Base-by-base conservation (phyloP, 2,888 invertebrate species). In the Smittia aterrima region DNA sequence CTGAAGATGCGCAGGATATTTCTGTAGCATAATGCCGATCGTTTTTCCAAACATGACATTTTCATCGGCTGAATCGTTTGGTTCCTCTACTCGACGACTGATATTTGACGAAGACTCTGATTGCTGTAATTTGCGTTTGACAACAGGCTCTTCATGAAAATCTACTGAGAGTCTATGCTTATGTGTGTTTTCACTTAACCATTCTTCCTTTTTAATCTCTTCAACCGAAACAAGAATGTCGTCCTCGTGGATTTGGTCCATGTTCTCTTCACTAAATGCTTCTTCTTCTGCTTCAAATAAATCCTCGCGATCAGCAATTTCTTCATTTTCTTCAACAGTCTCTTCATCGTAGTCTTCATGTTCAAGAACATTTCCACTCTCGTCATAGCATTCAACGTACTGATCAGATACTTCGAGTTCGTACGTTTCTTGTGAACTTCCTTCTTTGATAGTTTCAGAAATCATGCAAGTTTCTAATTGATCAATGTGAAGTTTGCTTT, bases 11-110 rank as follows among this genome's bases (percentile, higher is more conserved):
- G n/a, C 18, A 11, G 73, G 73, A 62, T 32, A 25, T 64, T 64
- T 73, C 27, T 64, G 54, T 1, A 73, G 73, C 73, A 73, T 73
- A 20, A 58, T 38, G 1, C 64, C 62, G 13, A 73, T 54, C 4
- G 73, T 73, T 9, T 41, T 62, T 41, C 64, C 73, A 41, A 73
- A 73, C 1, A 54, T 32, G 1, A 64, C 11, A n/a, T 73, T 54
- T 64, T 73, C 73, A 64, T 73, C 71, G 3, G 25, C 20, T 4
- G 22, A 18, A 1, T 54, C 62, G 3, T 2, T 6, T 9, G 58
- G 0, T 1, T 58, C 58, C 4, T 22, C 0, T 20, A 16, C 9
- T 38, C 58, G 27, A 1, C 6, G 62, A 7, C 25, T 62, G 20
- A 20, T 3, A 6, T 4, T 20, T 20, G 62, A 20, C 13, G 62